Conservation (phyloP, 1,140 invertebrate genomes). For the Papilio polyxenes region DNA sequence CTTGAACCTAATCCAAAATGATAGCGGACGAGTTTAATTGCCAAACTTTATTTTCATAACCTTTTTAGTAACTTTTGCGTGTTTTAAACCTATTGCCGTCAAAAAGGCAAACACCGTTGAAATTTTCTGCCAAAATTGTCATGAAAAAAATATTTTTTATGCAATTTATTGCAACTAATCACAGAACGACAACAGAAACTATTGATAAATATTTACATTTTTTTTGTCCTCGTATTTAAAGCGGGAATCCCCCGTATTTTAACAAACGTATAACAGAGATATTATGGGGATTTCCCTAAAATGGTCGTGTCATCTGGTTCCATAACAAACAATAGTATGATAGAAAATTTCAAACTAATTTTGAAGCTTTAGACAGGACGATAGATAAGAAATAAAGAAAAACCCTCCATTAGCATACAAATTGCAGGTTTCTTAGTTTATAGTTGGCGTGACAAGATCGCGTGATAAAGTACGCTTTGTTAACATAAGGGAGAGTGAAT, state of each 20-base stretch:
- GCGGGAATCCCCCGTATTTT: not conserved
- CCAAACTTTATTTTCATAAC: not conserved
- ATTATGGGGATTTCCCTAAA: not conserved
- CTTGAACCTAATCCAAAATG: slow-evolving; percentile 14
- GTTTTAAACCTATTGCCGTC: not conserved
- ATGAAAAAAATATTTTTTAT: not conserved
- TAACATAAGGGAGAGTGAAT: not conserved
- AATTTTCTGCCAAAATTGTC: not conserved
- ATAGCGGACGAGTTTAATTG: not conserved
- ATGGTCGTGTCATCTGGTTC: not conserved
- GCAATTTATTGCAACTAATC: not conserved
- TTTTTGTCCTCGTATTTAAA: not conserved
- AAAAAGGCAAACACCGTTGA: not conserved
- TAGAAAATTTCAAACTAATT: not conserved
- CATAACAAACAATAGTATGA: not conserved
- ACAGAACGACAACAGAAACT: not conserved
- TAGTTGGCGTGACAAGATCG: not conserved
- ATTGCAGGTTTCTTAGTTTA: not conserved
- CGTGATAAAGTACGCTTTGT: not conserved
- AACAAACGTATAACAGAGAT: not conserved
- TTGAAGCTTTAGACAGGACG: not conserved
- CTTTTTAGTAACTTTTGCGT: not conserved
- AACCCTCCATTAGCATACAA: not conserved
- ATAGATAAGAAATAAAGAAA: not conserved
- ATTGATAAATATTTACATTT: not conserved